Evolutionary conservation across 2,888 invertebrate species (phyloP).

Genomic region (Heliconius cydno): DNA sequence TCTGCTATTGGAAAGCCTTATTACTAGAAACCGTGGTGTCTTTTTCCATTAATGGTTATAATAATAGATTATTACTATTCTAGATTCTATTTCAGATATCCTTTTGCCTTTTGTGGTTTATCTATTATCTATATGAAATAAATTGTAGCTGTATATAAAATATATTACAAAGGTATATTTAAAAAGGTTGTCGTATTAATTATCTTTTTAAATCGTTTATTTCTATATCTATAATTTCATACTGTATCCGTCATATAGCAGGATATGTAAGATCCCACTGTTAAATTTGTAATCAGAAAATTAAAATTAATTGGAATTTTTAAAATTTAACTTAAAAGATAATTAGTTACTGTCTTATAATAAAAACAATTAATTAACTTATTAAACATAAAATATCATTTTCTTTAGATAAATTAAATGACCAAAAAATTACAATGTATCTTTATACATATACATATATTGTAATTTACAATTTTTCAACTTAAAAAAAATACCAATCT

Average conservation of each 20-base stretch:
- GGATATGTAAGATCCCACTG: too few species aligned
- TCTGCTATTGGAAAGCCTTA: not conserved
- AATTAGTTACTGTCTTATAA: too few species aligned
- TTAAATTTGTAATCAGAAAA: too few species aligned
- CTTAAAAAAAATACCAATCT: not conserved
- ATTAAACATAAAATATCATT: too few species aligned
- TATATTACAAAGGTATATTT: not conserved
- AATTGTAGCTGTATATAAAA: not conserved
- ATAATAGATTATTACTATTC: not conserved
- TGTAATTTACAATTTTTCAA: not conserved
- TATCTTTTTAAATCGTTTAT: not conserved
- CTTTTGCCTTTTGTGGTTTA: not conserved
- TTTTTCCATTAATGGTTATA: not conserved
- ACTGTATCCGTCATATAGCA: too few species aligned
- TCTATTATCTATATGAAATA: not conserved
- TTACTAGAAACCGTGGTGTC: constrained; percentile 3
- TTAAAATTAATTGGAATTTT: too few species aligned
- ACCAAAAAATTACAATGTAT: too few species aligned
- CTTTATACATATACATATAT: too few species aligned
- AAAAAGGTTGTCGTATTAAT: not conserved
- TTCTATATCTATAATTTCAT: too few species aligned
- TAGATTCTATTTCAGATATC: not conserved
- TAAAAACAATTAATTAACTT: too few species aligned
- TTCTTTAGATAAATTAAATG: too few species aligned
- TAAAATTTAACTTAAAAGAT: too few species aligned